phyloP scores from a whole-genome alignment of 2,797 vertebrate species.

The Malurus splendens region DNA sequence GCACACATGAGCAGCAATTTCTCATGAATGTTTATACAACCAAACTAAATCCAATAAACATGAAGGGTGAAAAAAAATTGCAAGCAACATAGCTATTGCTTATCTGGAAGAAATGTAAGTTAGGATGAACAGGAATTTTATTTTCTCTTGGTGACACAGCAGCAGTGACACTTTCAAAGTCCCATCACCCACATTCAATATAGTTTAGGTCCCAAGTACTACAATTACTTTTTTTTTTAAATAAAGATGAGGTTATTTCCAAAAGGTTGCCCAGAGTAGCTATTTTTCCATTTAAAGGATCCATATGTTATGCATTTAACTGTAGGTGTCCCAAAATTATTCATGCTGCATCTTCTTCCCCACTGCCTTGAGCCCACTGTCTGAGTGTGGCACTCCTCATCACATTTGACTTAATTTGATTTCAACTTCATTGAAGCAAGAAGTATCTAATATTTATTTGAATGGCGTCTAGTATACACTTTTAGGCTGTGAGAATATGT shows the following conservation, averaged over 20 bases:
- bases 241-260: background rate
- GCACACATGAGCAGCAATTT: background rate
- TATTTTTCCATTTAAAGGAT: background rate
- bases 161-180: background rate
- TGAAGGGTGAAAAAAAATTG: background rate
- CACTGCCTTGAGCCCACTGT: background rate
- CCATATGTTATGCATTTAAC: background rate
- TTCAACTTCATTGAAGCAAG: background rate
- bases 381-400: background rate
- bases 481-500: background rate
- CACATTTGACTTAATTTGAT: rapidly evolving
- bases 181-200: background rate
- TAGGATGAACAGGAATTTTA: background rate
- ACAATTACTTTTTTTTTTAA: background rate
- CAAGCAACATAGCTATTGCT: background rate
- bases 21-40: conserved; percentile 30
- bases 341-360: background rate
- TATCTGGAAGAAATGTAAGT: background rate
- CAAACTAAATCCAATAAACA: conserved; percentile 10
- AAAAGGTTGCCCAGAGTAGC: background rate
- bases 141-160: background rate
- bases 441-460: background rate
- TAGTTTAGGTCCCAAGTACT: background rate
- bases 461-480: background rate
- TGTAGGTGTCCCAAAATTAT: background rate